Percentiles rank a stretch among this genome's conserved stretches.
phyloP scores from a whole-genome alignment of 2,113 vertebrate species.

The Heliornis fulica region DNA sequence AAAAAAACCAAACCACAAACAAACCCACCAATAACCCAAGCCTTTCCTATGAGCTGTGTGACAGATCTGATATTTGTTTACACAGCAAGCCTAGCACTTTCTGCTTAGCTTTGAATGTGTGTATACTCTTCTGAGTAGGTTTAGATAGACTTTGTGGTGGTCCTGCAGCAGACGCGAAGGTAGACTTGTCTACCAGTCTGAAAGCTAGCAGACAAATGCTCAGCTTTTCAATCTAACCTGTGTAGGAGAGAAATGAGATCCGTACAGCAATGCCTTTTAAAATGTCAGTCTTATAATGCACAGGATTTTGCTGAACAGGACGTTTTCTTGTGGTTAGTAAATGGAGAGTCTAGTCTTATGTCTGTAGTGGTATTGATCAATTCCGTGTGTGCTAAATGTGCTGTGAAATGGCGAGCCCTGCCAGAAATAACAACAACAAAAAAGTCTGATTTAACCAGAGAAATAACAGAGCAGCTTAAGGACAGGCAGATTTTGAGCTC shows the following conservation, averaged over 20 bases:
- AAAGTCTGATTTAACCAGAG: constrained; percentile 40
- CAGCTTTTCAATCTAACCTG: neutral
- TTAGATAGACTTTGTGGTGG: fast-evolving
- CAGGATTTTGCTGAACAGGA: constrained; percentile 78
- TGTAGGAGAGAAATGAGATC: neutral
- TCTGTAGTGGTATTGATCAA: constrained; percentile 82
- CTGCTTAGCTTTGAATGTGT: fast-evolving
- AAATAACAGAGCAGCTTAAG: neutral
- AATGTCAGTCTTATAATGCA: constrained; percentile 44
- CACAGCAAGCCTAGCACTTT: neutral
- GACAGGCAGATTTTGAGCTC: neutral
- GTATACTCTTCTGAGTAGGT: fast-evolving
- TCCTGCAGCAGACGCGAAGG: neutral
- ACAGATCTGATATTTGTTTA: neutral
- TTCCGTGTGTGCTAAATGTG: constrained; percentile 72
- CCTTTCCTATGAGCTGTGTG: fast-evolving
- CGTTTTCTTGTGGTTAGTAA: constrained; percentile 80
- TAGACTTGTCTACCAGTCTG: neutral
- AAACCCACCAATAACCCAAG: no score
- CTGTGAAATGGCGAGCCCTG: constrained; percentile 77
- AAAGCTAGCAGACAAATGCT: neutral
- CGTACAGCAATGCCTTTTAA: neutral
- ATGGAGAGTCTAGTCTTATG: constrained; percentile 79
- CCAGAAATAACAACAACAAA: constrained; percentile 68
- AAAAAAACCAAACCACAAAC: neutral